phyloP scores from a whole-genome alignment of 2,113 vertebrate species.

The Bostrychus sinensis region DNA sequence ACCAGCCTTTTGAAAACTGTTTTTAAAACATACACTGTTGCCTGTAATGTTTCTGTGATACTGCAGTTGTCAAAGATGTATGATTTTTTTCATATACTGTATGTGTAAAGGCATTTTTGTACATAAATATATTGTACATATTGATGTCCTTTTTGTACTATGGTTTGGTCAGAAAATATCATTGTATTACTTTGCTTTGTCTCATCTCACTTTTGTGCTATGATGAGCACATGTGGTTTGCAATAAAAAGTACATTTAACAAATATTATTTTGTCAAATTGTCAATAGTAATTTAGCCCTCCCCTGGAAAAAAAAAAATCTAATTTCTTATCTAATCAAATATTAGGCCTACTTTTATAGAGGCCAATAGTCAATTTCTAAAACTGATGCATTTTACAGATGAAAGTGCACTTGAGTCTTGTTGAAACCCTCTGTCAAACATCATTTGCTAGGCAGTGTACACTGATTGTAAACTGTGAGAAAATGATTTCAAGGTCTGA shows the following conservation, averaged over 20 bases:
- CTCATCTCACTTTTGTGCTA: constrained; percentile 57
- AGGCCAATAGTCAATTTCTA: too few species aligned
- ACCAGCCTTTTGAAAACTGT: constrained; percentile 36
- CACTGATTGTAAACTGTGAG: constrained; percentile 20
- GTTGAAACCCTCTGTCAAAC: background rate
- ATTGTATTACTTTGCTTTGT: constrained; percentile 68
- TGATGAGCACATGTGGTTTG: constrained; percentile 67
- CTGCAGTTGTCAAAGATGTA: constrained; percentile 75
- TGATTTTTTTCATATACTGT: constrained; percentile 79
- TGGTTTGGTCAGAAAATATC: constrained; percentile 67
- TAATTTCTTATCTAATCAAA: too few species aligned
- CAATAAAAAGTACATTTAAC: constrained; percentile 81
- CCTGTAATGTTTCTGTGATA: constrained; percentile 71
- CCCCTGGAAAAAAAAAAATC: too few species aligned
- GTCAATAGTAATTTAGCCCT: too few species aligned
- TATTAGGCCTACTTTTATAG: too few species aligned
- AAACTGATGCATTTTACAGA: background rate
- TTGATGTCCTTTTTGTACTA: constrained; percentile 76
- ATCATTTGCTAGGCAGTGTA: background rate
- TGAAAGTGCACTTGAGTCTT: background rate
- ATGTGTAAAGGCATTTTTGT: constrained; percentile 79
- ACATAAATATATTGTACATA: constrained; percentile 82
- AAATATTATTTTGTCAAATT: too few species aligned
- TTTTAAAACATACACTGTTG: constrained; percentile 59
- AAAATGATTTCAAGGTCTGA: constrained; percentile 20